Evolutionary conservation across 2,113 vertebrate species (phyloP).

Genomic region (Megaceryle maxima): DNA sequence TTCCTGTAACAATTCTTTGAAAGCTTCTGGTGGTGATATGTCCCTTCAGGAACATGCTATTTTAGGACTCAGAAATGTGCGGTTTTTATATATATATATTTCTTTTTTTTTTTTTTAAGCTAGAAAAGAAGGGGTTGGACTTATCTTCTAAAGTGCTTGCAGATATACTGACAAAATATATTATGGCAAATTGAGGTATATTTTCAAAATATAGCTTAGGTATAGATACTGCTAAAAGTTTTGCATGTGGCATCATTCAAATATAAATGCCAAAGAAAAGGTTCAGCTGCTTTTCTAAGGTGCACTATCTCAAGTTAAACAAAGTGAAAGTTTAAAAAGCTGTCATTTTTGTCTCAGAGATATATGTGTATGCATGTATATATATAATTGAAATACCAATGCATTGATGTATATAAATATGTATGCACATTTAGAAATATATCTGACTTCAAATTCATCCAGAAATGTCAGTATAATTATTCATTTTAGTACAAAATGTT

Average conservation of each 20-base stretch:
- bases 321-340: background rate
- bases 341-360: background rate
- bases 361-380: accelerated
- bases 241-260: background rate
- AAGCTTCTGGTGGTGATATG: background rate
- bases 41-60: background rate
- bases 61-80: too few species aligned
- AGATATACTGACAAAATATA: background rate
- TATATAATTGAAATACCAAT: background rate
- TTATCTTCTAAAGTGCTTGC: background rate
- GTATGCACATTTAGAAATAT: background rate
- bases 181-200: accelerated
- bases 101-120: background rate
- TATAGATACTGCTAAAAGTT: background rate
- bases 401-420: background rate
- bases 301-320: background rate
- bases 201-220: background rate
- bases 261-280: background rate
- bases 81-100: too few species aligned
- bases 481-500: background rate
- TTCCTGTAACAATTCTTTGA: accelerated
- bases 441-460: background rate
- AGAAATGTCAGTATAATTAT: background rate
- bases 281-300: background rate
- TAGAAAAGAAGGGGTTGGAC: background rate